Conservation (phyloP, 2,113 vertebrate species). For the Haemorhous mexicanus region DNA sequence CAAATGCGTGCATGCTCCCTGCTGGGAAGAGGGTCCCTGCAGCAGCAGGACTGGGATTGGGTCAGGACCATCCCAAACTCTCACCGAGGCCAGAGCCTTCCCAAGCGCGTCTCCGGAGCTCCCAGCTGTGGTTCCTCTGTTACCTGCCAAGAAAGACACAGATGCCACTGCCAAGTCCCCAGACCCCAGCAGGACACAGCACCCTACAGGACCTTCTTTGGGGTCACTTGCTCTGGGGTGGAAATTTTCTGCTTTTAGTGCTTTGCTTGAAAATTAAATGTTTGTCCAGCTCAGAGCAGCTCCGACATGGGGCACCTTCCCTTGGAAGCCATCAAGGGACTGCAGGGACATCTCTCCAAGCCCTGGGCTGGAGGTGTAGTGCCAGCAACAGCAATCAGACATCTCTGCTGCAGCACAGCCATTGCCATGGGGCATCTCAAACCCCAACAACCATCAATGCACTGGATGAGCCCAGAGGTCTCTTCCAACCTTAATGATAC, state of each 20-base stretch:
- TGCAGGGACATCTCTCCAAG: background rate
- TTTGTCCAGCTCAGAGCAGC: background rate
- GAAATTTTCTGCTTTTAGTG: background rate
- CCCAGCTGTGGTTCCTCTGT: conserved; percentile 85
- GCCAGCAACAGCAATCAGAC: background rate
- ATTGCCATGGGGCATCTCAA: background rate
- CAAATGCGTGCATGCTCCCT: background rate
- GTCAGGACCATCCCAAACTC: background rate
- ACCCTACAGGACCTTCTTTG: background rate
- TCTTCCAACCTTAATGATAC: background rate
- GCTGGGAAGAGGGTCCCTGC: background rate
- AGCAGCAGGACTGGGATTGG: rapidly evolving
- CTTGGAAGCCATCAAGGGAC: rapidly evolving
- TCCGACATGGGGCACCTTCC: rapidly evolving
- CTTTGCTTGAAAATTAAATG: background rate
- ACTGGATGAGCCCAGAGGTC: background rate
- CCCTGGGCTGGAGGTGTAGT: background rate
- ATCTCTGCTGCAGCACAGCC: background rate
- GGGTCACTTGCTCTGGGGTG: background rate
- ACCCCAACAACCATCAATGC: background rate
- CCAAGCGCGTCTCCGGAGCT: conserved; percentile 98
- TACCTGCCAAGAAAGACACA: conserved; percentile 70
- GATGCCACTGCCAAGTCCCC: background rate
- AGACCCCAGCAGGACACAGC: background rate
- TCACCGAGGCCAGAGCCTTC: conserved; percentile 97